These are phyloP conservation scores for Mormyrops attenuatus DNA, from an alignment of 2,797 vertebrate species.

Conservation along the genomic window DNA sequence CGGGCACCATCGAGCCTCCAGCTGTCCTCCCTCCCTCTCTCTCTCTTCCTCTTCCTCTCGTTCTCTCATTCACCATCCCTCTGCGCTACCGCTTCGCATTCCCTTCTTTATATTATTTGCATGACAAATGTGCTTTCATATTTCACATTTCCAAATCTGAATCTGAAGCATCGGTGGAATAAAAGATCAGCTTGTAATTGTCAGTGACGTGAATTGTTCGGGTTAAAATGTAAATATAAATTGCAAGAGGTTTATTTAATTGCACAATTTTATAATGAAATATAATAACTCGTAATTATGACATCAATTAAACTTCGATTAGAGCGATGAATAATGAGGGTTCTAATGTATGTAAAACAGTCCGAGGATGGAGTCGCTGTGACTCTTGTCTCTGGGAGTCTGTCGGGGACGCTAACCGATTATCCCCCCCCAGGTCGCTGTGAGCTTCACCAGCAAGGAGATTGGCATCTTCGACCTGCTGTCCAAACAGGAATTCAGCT, in stretches of 20 bases:
- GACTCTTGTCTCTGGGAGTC: not conserved
- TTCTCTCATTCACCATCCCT: not conserved
- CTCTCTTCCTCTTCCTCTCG: not conserved
- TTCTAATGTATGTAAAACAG: not conserved
- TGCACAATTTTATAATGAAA: not conserved
- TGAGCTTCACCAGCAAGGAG: slow-evolving; percentile 72
- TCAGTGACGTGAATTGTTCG: not conserved
- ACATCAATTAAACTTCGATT: not conserved
- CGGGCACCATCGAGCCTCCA: not conserved
- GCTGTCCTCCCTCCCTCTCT: not conserved
- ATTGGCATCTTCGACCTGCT: slow-evolving; percentile 73
- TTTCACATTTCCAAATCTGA: not conserved
- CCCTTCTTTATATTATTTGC: not conserved
- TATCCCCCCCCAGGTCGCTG: slow-evolving; percentile 56
- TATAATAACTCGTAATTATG: not conserved
- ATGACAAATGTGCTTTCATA: slow-evolving; percentile 13
- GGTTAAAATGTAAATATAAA: not conserved
- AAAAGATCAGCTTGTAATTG: not conserved
- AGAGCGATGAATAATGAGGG: not conserved
- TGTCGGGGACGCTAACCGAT: not conserved
- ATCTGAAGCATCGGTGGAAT: not conserved
- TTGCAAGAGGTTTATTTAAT: slow-evolving; percentile 8
- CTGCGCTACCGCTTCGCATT: not conserved
- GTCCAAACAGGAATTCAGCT: slow-evolving; percentile 63
- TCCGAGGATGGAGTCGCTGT: not conserved